These are phyloP conservation scores for Aphidoletes aphidimyza DNA, from an alignment of 2,888 invertebrate species.

Conservation along the genomic window DNA sequence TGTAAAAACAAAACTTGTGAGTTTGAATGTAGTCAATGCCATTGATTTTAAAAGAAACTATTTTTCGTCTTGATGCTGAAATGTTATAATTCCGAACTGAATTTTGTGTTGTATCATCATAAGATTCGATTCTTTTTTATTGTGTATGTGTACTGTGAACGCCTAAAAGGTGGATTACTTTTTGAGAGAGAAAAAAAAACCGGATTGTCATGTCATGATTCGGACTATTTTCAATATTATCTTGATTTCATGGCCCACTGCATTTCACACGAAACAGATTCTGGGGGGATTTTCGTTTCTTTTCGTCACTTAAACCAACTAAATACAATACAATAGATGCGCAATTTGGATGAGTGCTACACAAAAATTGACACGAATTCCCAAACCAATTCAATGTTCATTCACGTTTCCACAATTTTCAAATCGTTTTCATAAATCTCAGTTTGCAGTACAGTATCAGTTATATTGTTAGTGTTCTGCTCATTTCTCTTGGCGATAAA, in stretches of 20 bases:
- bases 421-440: no score
- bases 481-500: not conserved
- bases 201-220: not conserved
- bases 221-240: not conserved
- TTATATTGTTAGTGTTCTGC: constrained; percentile 6
- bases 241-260: not conserved
- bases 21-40: no score
- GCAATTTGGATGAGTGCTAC: not conserved
- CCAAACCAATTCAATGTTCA: no score
- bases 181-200: not conserved
- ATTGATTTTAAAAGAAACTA: no score
- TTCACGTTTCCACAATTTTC: no score
- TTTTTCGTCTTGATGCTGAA: no score
- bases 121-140: not conserved
- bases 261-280: not conserved
- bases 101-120: no score
- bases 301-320: no score
- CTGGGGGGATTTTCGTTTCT: not conserved
- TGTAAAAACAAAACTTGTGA: no score
- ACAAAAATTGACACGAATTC: no score
- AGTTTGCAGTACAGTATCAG: constrained; percentile 7
- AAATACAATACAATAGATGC: not conserved
- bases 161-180: not conserved
- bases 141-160: no score
- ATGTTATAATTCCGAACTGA: no score